These are phyloP conservation scores for Nasonia longicornis DNA, from an alignment of 1,140 invertebrate species.

Conservation along the genomic window DNA sequence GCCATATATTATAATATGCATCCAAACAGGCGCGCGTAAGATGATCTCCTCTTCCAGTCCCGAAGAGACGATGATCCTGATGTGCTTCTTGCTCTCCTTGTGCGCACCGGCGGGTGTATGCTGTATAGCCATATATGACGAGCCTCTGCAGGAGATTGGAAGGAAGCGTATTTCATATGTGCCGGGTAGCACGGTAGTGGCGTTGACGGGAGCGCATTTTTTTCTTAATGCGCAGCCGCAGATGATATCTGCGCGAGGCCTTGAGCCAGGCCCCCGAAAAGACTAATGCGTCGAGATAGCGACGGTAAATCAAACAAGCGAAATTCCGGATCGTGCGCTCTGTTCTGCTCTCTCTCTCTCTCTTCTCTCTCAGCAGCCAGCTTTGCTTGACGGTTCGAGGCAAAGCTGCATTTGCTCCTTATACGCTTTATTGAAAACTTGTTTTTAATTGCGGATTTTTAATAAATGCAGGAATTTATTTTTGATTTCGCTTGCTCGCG, in stretches of 20 bases:
- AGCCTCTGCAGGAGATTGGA: background rate
- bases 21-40: slow-evolving; percentile 27
- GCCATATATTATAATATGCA: background rate
- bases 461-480: background rate
- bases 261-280: slow-evolving; percentile 12
- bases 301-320: slow-evolving; percentile 30
- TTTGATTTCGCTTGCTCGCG: background rate
- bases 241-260: slow-evolving; percentile 15
- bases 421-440: background rate
- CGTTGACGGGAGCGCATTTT: slow-evolving; percentile 36
- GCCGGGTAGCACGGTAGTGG: slow-evolving; percentile 18
- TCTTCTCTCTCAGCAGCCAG: too few relatives aligned
- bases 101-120: background rate
- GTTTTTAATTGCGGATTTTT: background rate
- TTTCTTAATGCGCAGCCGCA: slow-evolving; percentile 26
- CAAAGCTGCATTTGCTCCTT: background rate
- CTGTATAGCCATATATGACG: background rate
- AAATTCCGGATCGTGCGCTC: slow-evolving; percentile 17
- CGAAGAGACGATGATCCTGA: background rate
- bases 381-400: background rate
- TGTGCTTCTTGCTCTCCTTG: background rate
- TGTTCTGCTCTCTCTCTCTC: background rate
- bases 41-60: slow-evolving; percentile 16
- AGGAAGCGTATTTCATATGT: slow-evolving; percentile 1
- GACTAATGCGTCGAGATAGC: slow-evolving; percentile 36